These are phyloP conservation scores for Notoglanidium macrostoma DNA, from an alignment of 2,797 vertebrate species.

Conservation along the genomic window DNA sequence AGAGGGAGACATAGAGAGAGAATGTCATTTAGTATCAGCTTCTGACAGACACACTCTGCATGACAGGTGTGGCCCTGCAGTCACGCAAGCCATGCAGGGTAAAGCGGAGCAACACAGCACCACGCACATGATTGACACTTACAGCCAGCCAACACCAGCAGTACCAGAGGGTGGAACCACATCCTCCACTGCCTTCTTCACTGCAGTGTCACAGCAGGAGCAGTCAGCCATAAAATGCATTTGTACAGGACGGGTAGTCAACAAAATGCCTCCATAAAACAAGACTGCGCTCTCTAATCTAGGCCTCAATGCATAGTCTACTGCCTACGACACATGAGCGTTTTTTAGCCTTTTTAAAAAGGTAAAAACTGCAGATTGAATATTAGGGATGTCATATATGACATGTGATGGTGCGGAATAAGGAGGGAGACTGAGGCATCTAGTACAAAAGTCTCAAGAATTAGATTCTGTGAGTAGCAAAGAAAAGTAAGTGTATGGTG, in stretches of 20 bases:
- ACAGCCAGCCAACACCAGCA: conserved; percentile 59
- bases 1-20: conserved; percentile 31
- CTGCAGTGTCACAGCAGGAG: conserved; percentile 49
- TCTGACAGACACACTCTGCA: conserved; percentile 49
- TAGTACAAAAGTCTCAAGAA: background rate
- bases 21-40: conserved; percentile 46
- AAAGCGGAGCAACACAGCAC: conserved; percentile 45
- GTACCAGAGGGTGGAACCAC: conserved; percentile 55
- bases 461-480: background rate
- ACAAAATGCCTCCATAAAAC: conserved; percentile 30
- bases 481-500: background rate
- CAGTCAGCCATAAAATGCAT: conserved; percentile 34
- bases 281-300: background rate
- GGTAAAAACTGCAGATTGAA: background rate
- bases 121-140: conserved; percentile 50
- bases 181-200: conserved; percentile 38
- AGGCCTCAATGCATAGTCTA: background rate
- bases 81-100: conserved; percentile 62
- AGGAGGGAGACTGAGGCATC: background rate
- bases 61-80: conserved; percentile 78
- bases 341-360: too few relatives aligned
- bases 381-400: background rate
- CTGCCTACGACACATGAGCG: background rate
- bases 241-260: conserved; percentile 27
- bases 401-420: background rate